Evolutionary conservation across 2,797 vertebrate species (phyloP).

Genomic region (Salmo trutta): DNA sequence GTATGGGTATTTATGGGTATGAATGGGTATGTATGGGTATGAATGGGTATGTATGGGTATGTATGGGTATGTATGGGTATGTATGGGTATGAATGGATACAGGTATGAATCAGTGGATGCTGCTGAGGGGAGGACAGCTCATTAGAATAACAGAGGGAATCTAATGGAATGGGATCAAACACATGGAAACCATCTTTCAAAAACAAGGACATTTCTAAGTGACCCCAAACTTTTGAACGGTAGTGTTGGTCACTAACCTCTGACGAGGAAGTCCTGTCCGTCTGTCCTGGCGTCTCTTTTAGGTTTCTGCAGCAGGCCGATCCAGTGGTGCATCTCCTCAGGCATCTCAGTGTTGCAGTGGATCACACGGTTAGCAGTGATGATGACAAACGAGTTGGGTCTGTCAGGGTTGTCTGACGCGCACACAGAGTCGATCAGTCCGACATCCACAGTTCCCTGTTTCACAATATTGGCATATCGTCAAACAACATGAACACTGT

Average conservation of each 20-base stretch:
- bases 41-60: too few relatives aligned
- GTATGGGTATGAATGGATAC: too few relatives aligned
- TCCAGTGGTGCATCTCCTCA: conserved; percentile 89
- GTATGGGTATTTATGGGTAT: too few relatives aligned
- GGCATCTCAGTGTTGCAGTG: conserved; percentile 85
- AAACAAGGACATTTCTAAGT: too few relatives aligned
- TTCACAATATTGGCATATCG: not conserved
- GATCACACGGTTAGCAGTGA: conserved; percentile 84
- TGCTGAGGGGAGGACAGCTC: too few relatives aligned
- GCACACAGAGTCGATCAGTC: conserved; percentile 86
- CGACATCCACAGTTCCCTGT: conserved; percentile 85
- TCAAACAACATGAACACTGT: not conserved
- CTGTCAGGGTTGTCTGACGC: conserved; percentile 86
- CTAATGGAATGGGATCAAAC: too few relatives aligned
- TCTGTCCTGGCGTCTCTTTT: conserved; percentile 79
- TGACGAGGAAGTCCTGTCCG: conserved; percentile 82
- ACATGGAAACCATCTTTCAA: too few relatives aligned
- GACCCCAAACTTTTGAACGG: too few relatives aligned
- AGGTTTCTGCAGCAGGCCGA: conserved; percentile 83
- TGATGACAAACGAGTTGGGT: conserved; percentile 86
- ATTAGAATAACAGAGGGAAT: too few relatives aligned
- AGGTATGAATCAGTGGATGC: too few relatives aligned
- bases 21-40: too few relatives aligned
- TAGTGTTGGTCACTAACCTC: conserved; percentile 65
- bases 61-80: too few relatives aligned